phyloP scores from a whole-genome alignment of 2,888 invertebrate species.

The Drosophila formosana region DNA sequence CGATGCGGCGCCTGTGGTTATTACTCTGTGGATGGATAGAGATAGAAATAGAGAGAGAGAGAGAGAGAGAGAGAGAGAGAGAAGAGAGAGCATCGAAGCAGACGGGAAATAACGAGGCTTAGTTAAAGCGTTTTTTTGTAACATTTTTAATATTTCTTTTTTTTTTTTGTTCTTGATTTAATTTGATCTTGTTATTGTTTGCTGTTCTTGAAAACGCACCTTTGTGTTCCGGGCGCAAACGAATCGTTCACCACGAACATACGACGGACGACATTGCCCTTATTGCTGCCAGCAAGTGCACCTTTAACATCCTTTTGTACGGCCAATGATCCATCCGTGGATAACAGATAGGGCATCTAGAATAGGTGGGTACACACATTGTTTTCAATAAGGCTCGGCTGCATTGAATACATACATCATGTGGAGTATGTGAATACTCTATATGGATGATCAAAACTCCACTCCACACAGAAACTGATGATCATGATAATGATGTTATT shows the following conservation, averaged over 20 bases:
- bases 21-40: constrained; percentile 81
- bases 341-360: constrained; percentile 85
- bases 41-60: constrained; percentile 49
- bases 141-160: constrained; percentile 14
- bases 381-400: constrained; percentile 50
- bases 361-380: constrained; percentile 69
- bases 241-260: constrained; percentile 85
- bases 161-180: constrained; percentile 28
- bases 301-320: constrained; percentile 85
- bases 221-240: constrained; percentile 83
- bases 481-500: constrained; percentile 41
- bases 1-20: constrained; percentile 83
- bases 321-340: constrained; percentile 85
- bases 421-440: constrained; percentile 5
- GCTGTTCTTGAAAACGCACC: constrained; percentile 74
- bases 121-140: constrained; percentile 35
- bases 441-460: constrained; percentile 34
- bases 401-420: constrained; percentile 3
- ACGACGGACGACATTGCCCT: constrained; percentile 84
- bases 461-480: constrained; percentile 36
- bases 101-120: constrained; percentile 57
- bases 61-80: constrained; percentile 40
- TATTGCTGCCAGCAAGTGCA: constrained; percentile 81
- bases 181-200: constrained; percentile 17
- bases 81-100: constrained; percentile 50